phyloP scores from a whole-genome alignment of 2,888 invertebrate genomes.

The Caenorhabditis plicata region DNA sequence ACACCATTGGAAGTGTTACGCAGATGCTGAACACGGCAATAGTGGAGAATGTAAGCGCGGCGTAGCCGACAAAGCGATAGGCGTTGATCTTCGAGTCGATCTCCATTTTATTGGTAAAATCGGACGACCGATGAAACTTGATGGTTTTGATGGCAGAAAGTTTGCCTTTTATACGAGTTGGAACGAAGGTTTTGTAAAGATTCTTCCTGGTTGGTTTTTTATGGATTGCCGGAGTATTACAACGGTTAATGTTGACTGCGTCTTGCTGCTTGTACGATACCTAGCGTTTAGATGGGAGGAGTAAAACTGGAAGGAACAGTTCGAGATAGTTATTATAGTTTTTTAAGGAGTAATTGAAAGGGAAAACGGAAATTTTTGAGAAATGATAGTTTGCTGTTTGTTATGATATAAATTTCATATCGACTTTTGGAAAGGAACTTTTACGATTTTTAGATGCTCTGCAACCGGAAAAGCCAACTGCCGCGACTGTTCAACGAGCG shows the following conservation, averaged over 20 bases:
- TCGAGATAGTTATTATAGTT: neutral
- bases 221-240: too few species aligned
- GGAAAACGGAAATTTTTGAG: neutral
- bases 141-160: too few species aligned
- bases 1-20: constrained; percentile 53
- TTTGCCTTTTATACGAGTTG: too few species aligned
- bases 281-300: too few species aligned
- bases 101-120: constrained; percentile 28
- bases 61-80: constrained; percentile 63
- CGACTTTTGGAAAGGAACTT: neutral
- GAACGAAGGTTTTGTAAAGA: too few species aligned
- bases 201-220: too few species aligned
- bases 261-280: too few species aligned
- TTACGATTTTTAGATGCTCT: constrained; percentile 18
- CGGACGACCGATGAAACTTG: neutral
- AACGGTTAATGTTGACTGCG: too few species aligned
- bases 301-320: too few species aligned
- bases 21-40: constrained; percentile 50
- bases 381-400: neutral
- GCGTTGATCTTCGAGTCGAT: constrained; percentile 52
- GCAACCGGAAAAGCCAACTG: constrained; percentile 23
- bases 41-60: constrained; percentile 60
- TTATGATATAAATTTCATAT: neutral
- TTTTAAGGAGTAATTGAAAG: neutral
- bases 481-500: constrained; percentile 36